These are phyloP conservation scores for Helleia helle DNA, from an alignment of 2,888 invertebrate species.

Conservation along the genomic window DNA sequence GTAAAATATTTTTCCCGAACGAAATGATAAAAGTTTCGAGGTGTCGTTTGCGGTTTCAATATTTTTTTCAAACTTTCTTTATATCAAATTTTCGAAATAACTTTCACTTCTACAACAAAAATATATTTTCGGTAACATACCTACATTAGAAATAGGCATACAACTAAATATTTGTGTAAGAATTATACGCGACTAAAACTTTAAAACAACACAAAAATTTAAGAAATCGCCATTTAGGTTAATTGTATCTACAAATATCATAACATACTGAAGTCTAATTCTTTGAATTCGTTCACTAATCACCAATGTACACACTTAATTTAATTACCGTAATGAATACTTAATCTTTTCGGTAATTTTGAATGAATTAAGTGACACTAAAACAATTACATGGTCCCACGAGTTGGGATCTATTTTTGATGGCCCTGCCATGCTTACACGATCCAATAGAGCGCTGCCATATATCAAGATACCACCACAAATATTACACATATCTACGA, in stretches of 20 bases:
- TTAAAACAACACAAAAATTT: too few species aligned
- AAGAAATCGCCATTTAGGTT: too few species aligned
- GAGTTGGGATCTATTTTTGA: conserved; percentile 2
- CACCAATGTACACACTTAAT: not conserved
- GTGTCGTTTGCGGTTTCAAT: conserved; percentile 38
- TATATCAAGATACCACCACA: conserved; percentile 28
- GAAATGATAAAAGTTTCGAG: conserved; percentile 59
- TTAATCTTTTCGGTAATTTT: conserved; percentile 1
- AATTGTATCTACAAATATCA: too few species aligned
- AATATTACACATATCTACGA: conserved; percentile 18
- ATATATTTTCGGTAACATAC: too few species aligned
- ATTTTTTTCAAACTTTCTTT: conserved; percentile 2
- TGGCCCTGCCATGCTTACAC: conserved; percentile 9
- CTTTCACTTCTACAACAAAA: too few species aligned
- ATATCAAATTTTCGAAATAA: not conserved
- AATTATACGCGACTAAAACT: too few species aligned
- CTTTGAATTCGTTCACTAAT: not conserved
- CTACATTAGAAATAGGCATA: too few species aligned
- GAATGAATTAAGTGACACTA: not conserved
- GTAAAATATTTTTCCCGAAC: conserved; percentile 23
- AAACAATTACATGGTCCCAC: conserved; percentile 2
- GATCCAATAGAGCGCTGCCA: conserved; percentile 35
- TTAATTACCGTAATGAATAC: not conserved
- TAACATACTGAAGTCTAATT: not conserved
- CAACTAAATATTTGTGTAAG: too few species aligned